Percentiles rank a stretch among this genome's conserved stretches.
Evolutionary conservation across 1,140 invertebrate genomes (phyloP).

Genomic region (Eufriesea mexicana): DNA sequence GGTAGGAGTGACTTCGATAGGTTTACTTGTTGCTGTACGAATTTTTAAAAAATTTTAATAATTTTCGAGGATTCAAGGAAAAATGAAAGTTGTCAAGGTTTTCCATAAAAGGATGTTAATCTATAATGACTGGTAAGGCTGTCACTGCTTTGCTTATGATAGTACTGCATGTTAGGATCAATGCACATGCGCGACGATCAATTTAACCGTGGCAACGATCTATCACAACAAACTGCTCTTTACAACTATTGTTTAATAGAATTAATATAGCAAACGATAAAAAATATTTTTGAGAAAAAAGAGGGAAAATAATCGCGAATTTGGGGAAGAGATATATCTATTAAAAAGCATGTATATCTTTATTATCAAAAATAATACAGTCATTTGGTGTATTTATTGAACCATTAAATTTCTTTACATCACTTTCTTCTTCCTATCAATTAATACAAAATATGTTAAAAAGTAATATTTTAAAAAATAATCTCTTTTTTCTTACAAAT

Average conservation of each 20-base stretch:
- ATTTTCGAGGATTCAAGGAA: not conserved
- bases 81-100: not conserved
- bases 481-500: not conserved
- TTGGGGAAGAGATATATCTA: not conserved
- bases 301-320: not conserved
- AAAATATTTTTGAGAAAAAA: not conserved
- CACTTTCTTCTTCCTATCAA: not conserved
- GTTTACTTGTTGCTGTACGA: not conserved
- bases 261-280: not conserved
- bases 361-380: slow-evolving; percentile 40
- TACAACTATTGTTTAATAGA: not conserved
- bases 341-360: slow-evolving; percentile 34
- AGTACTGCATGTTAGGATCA: not conserved
- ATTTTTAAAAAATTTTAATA: not conserved
- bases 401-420: not conserved
- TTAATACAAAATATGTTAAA: not conserved
- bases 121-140: not conserved
- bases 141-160: not conserved
- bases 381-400: not conserved
- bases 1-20: not conserved
- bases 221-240: slow-evolving; percentile 19
- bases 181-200: slow-evolving; percentile 57
- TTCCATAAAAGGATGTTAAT: not conserved
- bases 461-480: not conserved
- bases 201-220: slow-evolving; percentile 74